phyloP scores from a whole-genome alignment of 1,140 invertebrate species.

The Trichomalopsis sarcophagae region DNA sequence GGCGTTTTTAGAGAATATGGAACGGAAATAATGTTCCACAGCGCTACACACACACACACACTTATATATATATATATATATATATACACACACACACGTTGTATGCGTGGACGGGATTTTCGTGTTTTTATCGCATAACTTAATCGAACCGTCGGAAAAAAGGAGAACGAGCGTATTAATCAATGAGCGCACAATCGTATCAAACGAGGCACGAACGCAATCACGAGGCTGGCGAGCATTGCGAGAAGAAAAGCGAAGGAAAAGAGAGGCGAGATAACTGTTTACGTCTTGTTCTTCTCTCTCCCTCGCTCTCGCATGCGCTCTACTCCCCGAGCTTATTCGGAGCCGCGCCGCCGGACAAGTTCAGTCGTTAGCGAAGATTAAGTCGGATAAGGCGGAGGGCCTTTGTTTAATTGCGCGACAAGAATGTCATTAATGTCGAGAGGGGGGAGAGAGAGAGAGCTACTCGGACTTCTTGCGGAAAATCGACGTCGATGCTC shows the following conservation, averaged over 20 bases:
- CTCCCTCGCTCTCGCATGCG: not conserved
- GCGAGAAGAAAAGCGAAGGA: not conserved
- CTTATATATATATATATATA: too few species aligned
- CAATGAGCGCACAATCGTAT: too few species aligned
- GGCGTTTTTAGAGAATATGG: conserved; percentile 34
- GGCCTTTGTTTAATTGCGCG: conserved; percentile 68
- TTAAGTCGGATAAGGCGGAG: conserved; percentile 61
- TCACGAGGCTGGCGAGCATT: not conserved
- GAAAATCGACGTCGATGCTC: not conserved
- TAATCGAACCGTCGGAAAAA: too few species aligned
- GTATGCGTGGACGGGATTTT: not conserved
- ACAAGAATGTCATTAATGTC: conserved; percentile 49
- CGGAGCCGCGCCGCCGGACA: conserved; percentile 42
- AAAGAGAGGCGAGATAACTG: conserved; percentile 38
- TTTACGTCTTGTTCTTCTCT: not conserved
- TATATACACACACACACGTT: not conserved
- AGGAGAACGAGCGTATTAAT: too few species aligned
- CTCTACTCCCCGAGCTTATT: conserved; percentile 17
- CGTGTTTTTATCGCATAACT: too few species aligned
- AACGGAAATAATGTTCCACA: too few species aligned
- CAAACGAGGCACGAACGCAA: not conserved
- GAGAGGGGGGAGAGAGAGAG: conserved; percentile 12
- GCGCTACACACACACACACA: too few species aligned
- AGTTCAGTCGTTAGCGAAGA: conserved; percentile 57
- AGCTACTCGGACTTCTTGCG: not conserved